These are phyloP conservation scores for Prochilodus magdalenae DNA, from an alignment of 2,113 vertebrate genomes.

Conservation along the genomic window DNA sequence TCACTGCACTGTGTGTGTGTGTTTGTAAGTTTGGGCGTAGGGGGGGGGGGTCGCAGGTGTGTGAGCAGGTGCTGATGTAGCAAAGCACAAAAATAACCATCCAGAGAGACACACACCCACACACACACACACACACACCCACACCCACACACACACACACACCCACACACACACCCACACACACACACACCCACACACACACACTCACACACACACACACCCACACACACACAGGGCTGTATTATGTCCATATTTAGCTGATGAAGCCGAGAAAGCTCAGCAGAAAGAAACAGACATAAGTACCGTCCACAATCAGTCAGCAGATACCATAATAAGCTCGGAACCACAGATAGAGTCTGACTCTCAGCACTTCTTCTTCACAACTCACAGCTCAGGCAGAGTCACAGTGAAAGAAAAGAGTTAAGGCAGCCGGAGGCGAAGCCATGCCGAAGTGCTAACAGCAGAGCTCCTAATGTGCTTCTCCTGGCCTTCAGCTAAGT, in stretches of 20 bases:
- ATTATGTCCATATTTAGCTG: conserved; percentile 46
- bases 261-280: conserved; percentile 33
- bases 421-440: too few relatives aligned
- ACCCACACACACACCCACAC: conserved; percentile 22
- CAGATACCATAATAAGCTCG: conserved; percentile 5
- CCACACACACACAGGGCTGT: conserved; percentile 13
- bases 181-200: neutral
- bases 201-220: too few relatives aligned
- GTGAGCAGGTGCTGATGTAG: conserved; percentile 56
- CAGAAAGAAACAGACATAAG: conserved; percentile 17
- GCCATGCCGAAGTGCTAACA: too few relatives aligned
- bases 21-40: neutral
- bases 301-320: conserved; percentile 25
- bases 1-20: neutral
- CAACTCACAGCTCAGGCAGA: neutral
- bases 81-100: conserved; percentile 59
- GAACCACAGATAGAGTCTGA: neutral
- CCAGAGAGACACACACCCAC: neutral
- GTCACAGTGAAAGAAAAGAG: neutral
- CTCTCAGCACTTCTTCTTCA: neutral
- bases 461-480: too few relatives aligned
- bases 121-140: conserved; percentile 8
- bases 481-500: neutral
- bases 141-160: conserved; percentile 8
- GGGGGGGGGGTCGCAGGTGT: conserved; percentile 41